Base-by-base conservation (phyloP, 2,113 vertebrate genomes). In the Odocoileus hemionus region DNA sequence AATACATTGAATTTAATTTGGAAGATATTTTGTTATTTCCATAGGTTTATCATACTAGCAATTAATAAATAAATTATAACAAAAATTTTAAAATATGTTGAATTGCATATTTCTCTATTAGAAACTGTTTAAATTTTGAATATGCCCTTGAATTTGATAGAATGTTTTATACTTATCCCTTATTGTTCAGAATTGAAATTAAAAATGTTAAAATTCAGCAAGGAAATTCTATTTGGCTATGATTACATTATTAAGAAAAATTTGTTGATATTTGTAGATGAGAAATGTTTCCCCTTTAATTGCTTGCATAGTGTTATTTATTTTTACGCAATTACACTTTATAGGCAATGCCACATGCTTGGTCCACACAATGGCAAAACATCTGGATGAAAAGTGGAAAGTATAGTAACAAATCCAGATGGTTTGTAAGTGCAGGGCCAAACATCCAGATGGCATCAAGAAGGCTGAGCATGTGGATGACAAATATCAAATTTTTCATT, bases 351-450 rank as follows among this genome's bases (percentile, higher is more conserved):
- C 58, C 92, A 93, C 95, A 97, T 95, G 91, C 94, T 91, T 94
- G 89, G 95, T 98, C 97, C 94, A 96, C 36, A 94, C 52, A 96
- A 84, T 93, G 86, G n/a, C 74, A 91, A 89, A 97, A 96, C 97
- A 98, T 98, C 97, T 98, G 97, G 97, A 96, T 85, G 86, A 88
- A 93, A 95, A 97, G 80, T 64, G 52, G n/a, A 80, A 92, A 96
- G 52, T 87, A 57, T 7, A 93, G 88, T 88, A 96, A 96, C 78
- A 93, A 89, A 88, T 47, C 92, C 97, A 98, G 97, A 98, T 98
- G 98, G 97, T 64, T 76, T 96, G 26, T 93, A 97, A 96, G 86
- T 76, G 50, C 36, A 84, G 87, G 90, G 93, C 91, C 95, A 95
- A 94, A 91, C 23, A 89, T 91, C 97, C 97, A 98, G 97, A 96